Conservation (phyloP, 2,888 invertebrate genomes). For the Ischnus inquisitorius region DNA sequence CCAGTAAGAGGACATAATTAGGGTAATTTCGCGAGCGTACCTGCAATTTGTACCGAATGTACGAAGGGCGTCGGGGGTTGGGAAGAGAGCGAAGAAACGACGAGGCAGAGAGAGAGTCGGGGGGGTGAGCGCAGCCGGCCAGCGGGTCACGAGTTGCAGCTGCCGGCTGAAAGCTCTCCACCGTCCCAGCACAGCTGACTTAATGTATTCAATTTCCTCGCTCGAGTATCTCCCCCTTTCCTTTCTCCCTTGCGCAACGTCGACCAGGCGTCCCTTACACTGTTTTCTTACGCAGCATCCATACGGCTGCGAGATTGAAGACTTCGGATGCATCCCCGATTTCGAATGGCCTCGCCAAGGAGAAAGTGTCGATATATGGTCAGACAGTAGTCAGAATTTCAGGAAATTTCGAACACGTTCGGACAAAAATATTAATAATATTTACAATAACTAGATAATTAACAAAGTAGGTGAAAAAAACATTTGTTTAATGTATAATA, state of each 20-base stretch:
- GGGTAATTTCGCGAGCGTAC: slow-evolving; percentile 70
- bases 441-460: no score
- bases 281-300: not conserved
- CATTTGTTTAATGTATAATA: no score
- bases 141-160: slow-evolving; percentile 48
- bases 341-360: no score
- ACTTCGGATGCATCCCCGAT: no score
- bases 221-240: slow-evolving; percentile 28
- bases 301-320: no score
- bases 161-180: slow-evolving; percentile 64
- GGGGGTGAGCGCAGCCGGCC: slow-evolving; percentile 6
- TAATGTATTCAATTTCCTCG: slow-evolving; percentile 75
- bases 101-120: no score
- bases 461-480: no score
- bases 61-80: slow-evolving; percentile 53
- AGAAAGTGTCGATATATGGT: no score
- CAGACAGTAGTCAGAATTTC: no score
- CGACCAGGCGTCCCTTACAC: not conserved
- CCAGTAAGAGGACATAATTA: slow-evolving; percentile 68
- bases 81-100: not conserved
- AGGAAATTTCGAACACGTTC: no score
- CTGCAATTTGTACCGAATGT: slow-evolving; percentile 71
- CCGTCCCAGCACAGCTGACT: not conserved
- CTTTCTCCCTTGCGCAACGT: slow-evolving; percentile 1
- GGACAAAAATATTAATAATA: no score